Evolutionary conservation across 2,797 vertebrate genomes (phyloP).

Genomic region (Myotis daubentonii): DNA sequence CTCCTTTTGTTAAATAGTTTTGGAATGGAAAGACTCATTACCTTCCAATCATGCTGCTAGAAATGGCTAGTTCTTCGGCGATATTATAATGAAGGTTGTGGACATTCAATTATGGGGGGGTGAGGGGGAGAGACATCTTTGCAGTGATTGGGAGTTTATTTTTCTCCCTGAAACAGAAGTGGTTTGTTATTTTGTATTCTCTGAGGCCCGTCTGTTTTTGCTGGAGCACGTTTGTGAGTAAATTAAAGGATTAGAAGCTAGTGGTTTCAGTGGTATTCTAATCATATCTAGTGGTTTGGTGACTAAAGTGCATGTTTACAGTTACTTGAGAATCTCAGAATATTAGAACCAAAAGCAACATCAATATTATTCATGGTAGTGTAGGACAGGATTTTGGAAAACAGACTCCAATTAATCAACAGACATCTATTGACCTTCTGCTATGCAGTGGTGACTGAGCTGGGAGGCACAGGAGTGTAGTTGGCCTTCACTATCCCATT

Average conservation of each 20-base stretch:
- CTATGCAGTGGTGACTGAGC: neutral
- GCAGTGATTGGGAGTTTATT: neutral
- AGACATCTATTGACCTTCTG: neutral
- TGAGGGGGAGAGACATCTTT: neutral
- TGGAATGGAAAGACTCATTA: neutral
- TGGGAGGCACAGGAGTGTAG: neutral
- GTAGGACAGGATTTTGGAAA: neutral
- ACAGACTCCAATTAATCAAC: neutral
- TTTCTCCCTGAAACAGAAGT: neutral
- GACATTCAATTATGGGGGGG: neutral
- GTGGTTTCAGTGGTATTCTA: neutral
- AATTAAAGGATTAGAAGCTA: neutral
- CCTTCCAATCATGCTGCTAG: neutral
- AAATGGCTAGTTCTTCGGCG: neutral
- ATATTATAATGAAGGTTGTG: neutral
- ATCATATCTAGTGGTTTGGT: neutral
- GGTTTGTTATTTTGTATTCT: neutral
- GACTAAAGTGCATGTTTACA: neutral
- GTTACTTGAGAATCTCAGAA: neutral
- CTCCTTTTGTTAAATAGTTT: neutral
- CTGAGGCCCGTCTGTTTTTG: neutral
- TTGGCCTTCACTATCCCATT: neutral
- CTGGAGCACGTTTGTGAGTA: neutral
- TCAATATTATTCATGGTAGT: neutral
- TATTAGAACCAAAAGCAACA: neutral